phyloP scores from a whole-genome alignment of 2,797 vertebrate genomes.

The Helicolenus hilgendorfi region DNA sequence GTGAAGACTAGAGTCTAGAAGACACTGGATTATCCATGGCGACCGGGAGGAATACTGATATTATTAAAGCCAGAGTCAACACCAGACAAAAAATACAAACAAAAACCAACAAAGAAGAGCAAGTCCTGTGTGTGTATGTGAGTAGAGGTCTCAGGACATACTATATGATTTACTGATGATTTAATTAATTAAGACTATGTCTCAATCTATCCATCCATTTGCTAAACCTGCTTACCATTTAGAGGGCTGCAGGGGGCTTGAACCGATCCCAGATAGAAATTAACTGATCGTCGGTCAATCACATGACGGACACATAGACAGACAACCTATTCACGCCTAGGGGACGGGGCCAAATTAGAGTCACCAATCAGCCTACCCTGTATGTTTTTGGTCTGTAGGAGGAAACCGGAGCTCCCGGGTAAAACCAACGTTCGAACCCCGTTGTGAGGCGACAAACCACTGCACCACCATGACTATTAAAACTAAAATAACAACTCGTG shows the following conservation, averaged over 20 bases:
- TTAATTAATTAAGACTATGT: neutral
- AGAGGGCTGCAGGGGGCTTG: neutral
- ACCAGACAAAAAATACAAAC: constrained; percentile 1
- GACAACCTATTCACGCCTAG: neutral
- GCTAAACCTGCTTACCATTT: neutral
- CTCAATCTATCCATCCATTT: neutral
- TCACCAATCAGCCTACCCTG: neutral
- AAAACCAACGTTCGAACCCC: neutral
- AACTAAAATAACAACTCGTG: neutral
- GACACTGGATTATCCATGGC: neutral
- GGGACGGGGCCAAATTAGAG: neutral
- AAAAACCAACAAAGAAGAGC: neutral
- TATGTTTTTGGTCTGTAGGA: neutral
- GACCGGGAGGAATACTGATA: neutral
- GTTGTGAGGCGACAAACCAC: neutral
- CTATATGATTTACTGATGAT: neutral
- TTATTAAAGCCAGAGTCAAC: constrained; percentile 6
- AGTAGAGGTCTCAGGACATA: neutral
- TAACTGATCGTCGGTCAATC: neutral
- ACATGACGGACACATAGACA: neutral
- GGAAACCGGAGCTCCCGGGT: too few relatives aligned
- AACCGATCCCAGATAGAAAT: neutral
- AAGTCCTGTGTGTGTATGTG: neutral
- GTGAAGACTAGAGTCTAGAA: constrained; percentile 10
- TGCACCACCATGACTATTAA: neutral